These are phyloP conservation scores for Glareola pratincola DNA, from an alignment of 2,113 vertebrate genomes.

Conservation along the genomic window DNA sequence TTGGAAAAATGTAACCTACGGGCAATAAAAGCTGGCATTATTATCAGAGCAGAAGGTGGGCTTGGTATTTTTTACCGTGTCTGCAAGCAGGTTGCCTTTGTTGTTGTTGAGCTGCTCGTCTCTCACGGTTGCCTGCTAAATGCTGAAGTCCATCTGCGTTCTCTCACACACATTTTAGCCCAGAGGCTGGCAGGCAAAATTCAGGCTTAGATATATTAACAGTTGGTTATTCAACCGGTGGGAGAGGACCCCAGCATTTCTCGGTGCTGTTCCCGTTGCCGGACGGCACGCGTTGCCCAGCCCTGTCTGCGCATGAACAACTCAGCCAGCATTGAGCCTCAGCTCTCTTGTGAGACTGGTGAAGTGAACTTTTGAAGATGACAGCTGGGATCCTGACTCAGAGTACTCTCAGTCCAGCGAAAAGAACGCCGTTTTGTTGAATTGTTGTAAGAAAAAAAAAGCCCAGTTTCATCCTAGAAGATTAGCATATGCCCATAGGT, in stretches of 20 bases:
- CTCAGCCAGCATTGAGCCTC: neutral
- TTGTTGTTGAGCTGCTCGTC: neutral
- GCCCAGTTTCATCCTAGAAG: neutral
- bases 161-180: neutral
- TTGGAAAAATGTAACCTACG: neutral
- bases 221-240: fast-evolving
- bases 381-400: neutral
- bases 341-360: neutral
- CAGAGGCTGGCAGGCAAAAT: neutral
- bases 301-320: neutral
- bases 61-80: neutral
- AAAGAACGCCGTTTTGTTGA: neutral
- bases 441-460: neutral
- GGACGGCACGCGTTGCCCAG: neutral
- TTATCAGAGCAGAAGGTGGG: neutral
- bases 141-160: neutral
- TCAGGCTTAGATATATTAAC: neutral
- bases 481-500: neutral
- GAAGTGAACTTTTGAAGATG: constrained; percentile 1
- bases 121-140: neutral
- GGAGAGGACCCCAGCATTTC: neutral
- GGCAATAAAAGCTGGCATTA: neutral
- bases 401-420: neutral
- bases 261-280: neutral
- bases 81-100: neutral